Evolutionary conservation across 2,113 vertebrate genomes (phyloP), one percentile per base, ranked within the genome.

Genomic region (Pao palembangensis): DNA sequence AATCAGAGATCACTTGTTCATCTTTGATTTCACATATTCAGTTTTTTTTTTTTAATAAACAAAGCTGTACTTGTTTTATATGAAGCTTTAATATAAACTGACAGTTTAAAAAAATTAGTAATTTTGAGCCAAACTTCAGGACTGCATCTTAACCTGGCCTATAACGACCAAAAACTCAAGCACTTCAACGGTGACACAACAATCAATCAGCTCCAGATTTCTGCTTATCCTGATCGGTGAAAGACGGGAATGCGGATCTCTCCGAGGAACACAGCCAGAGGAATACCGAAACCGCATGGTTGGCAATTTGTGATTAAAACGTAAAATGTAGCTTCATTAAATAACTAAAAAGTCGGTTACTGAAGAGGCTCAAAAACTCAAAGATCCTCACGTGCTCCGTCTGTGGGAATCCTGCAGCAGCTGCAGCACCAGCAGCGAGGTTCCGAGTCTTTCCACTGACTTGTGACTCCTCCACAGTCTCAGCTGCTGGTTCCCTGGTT

Each of bases 401-500:
- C 53, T 63, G 61, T 69, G 41, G 61, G 56, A 44, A 38, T 57
- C 69, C 65, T 57, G 43, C 55, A 61, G 65, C 55, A 38, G 8
- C 34, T 55, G 41, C 55, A 59, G 65, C 55, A 38, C 1, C 34
- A 8, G 34, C 34, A 8, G 34, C 3, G 34, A 38, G 11, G 34
- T 38, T 38, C 8, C 8, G 11, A 38, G 34, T 38, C 34, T 38
- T 12, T 38, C 34, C 34, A 12, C 34, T 38, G 10, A 38, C 34
- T 11, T 38, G 1, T 0, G 7, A 51, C 19, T 20, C 25, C 20
- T 28, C 18, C 5, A 7, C 34, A 3, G 19, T 12, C 48, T 87
- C 82, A 85, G 58, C 81, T 82, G 8, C 67, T 81, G 0, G 61
- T 51, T 41, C 12, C 78, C 56, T 64, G 51, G 48, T 66, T 71